Percentiles rank a stretch among this genome's conserved stretches.
These are phyloP conservation scores for Otis tarda DNA, from an alignment of 2,113 vertebrate species.

Conservation along the genomic window DNA sequence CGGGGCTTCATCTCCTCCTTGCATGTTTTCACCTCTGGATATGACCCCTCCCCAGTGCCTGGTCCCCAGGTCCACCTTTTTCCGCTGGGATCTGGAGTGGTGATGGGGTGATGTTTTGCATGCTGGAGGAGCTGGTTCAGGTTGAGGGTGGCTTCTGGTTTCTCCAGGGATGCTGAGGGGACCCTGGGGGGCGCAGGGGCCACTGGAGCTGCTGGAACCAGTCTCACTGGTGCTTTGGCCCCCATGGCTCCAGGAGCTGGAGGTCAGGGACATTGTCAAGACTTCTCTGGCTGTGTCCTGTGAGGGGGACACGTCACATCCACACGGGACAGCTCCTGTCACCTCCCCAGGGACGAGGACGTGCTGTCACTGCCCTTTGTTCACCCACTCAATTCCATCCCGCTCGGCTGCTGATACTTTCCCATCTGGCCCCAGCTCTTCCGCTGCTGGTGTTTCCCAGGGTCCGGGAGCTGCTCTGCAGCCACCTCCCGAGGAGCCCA, in stretches of 20 bases:
- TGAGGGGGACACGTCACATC: neutral
- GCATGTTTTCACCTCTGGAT: neutral
- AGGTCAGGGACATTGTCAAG: neutral
- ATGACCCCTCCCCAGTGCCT: rapidly evolving
- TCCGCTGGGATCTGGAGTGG: neutral
- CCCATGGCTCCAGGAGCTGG: neutral
- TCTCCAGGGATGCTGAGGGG: neutral
- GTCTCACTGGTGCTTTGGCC: neutral
- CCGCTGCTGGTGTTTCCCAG: slow-evolving; percentile 6
- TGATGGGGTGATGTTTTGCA: neutral
- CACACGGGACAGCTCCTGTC: neutral
- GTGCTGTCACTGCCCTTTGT: neutral
- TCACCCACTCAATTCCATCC: slow-evolving; percentile 5
- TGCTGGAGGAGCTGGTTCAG: neutral
- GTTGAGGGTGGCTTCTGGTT: neutral
- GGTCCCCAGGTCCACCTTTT: neutral
- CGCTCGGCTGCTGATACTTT: neutral
- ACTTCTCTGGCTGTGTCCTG: neutral
- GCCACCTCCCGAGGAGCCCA: neutral
- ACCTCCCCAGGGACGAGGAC: neutral
- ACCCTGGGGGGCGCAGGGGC: rapidly evolving
- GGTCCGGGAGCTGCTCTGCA: neutral
- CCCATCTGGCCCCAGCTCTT: neutral
- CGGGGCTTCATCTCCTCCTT: neutral
- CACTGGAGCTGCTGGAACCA: rapidly evolving